Evolutionary conservation across 2,888 invertebrate genomes (phyloP).

Genomic region (Caenorhabditis sp.): DNA sequence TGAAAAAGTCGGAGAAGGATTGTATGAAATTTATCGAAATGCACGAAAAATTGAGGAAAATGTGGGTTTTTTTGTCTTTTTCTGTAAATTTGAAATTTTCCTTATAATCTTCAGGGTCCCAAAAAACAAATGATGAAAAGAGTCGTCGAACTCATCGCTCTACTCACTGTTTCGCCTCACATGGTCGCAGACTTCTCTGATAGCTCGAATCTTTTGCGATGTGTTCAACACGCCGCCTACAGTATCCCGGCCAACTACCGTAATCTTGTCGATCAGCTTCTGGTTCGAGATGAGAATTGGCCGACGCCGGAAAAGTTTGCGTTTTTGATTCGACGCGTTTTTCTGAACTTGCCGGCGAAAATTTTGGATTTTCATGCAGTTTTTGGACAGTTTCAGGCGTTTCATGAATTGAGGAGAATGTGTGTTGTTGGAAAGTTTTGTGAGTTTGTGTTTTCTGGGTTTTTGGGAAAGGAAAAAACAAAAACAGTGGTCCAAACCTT

Average conservation of each 20-base stretch:
- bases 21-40: no score
- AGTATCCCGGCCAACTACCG: neutral
- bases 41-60: no score
- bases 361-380: conserved; percentile 15
- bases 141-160: neutral
- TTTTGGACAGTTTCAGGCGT: conserved; percentile 16
- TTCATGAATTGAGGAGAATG: conserved; percentile 21
- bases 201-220: neutral
- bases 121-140: neutral
- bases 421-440: conserved; percentile 15
- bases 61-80: no score
- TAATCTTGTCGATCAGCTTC: neutral
- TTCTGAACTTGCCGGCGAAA: neutral
- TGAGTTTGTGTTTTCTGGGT: conserved; percentile 7
- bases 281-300: neutral
- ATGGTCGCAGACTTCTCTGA: neutral
- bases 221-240: neutral
- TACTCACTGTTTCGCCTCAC: neutral
- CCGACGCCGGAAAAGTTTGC: neutral
- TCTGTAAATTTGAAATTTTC: no score
- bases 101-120: neutral
- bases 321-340: neutral
- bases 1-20: neutral
- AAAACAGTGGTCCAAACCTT: no score
- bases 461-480: no score